phyloP scores from a whole-genome alignment of 2,888 invertebrate genomes.

The Sinotaia quadrata region DNA sequence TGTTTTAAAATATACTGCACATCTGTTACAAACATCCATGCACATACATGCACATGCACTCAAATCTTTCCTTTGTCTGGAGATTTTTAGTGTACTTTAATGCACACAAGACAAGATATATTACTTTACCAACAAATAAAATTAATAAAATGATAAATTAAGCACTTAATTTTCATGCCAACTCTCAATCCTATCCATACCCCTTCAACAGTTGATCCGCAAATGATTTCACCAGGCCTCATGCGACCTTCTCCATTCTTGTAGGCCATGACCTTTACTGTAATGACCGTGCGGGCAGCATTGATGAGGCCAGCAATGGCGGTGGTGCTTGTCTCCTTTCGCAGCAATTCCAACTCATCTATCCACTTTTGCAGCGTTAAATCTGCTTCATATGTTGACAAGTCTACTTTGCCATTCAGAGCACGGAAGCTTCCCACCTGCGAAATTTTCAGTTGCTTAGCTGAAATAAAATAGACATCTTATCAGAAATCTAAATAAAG shows the following conservation, averaged over 20 bases:
- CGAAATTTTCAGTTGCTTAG: conserved; percentile 59
- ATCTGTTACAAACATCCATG: too few relatives aligned
- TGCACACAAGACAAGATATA: neutral
- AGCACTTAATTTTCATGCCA: too few relatives aligned
- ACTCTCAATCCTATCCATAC: too few relatives aligned
- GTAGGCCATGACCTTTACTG: conserved; percentile 69
- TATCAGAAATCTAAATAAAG: too few relatives aligned
- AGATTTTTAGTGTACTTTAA: neutral
- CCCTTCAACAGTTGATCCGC: conserved; percentile 69
- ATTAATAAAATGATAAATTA: too few relatives aligned
- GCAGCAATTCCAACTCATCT: conserved; percentile 55
- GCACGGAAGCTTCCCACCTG: conserved; percentile 70
- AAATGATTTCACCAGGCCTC: conserved; percentile 65
- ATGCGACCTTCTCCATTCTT: conserved; percentile 70
- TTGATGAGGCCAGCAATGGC: conserved; percentile 68
- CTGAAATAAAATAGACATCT: conserved; percentile 39
- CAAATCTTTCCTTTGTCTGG: neutral
- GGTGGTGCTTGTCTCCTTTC: conserved; percentile 60
- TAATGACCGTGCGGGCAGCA: conserved; percentile 63
- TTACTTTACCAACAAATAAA: too few relatives aligned
- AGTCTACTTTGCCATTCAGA: conserved; percentile 71
- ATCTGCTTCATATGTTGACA: conserved; percentile 69
- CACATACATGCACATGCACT: neutral
- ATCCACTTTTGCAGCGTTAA: conserved; percentile 67
- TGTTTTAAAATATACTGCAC: too few relatives aligned